These are phyloP conservation scores for Noctua pronuba DNA, from an alignment of 2,888 invertebrate genomes.

Conservation along the genomic window DNA sequence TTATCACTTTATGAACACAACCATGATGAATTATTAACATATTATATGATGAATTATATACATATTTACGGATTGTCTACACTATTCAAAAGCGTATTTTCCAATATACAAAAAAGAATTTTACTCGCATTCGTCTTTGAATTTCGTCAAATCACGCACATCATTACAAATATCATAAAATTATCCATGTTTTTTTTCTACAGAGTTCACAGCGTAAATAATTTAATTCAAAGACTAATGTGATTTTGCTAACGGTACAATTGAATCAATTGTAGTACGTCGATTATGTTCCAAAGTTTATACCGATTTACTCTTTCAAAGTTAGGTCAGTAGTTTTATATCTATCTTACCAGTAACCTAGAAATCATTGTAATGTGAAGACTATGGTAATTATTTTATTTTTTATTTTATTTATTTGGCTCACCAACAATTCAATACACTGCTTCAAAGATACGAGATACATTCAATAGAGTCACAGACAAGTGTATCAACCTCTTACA, in stretches of 20 bases:
- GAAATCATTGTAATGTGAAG: not conserved
- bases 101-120: no score
- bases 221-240: not conserved
- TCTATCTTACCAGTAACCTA: not conserved
- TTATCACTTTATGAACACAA: not conserved
- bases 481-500: no score
- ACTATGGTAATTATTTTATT: not conserved
- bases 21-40: not conserved
- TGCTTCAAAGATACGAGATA: no score
- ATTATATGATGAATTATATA: no score
- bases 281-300: not conserved
- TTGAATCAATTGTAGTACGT: not conserved
- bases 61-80: no score
- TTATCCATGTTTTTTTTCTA: not conserved
- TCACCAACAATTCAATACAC: no score
- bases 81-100: no score
- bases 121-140: not conserved
- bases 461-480: no score
- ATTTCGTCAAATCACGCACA: not conserved
- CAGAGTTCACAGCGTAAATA: not conserved
- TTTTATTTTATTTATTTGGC: no score
- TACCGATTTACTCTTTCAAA: not conserved
- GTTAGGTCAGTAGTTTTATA: not conserved
- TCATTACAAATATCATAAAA: not conserved
- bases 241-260: conserved; percentile 24